Evolutionary conservation across 1,140 invertebrate genomes (phyloP).

Genomic region (Spodoptera frugiperda): DNA sequence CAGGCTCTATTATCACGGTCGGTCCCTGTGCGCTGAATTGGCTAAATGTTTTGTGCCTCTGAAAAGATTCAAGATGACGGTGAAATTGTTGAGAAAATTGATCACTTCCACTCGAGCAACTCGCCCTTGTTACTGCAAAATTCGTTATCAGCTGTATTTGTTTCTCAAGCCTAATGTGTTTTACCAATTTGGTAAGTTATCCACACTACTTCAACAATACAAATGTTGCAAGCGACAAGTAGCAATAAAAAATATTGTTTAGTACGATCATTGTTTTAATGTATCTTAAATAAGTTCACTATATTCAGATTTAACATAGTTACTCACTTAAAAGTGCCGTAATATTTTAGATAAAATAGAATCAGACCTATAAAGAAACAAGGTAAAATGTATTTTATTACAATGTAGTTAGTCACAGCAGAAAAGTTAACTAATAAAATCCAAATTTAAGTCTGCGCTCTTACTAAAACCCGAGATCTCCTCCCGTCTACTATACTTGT

Average conservation of each 20-base stretch:
- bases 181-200: background rate
- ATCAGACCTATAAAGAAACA: background rate
- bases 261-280: no score
- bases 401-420: background rate
- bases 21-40: slow-evolving; percentile 80
- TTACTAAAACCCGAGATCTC: slow-evolving; percentile 52
- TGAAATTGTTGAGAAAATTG: slow-evolving; percentile 84
- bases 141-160: slow-evolving; percentile 56
- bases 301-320: no score
- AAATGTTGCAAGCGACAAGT: background rate
- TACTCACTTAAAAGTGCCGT: no score
- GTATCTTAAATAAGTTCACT: no score
- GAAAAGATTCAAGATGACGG: slow-evolving; percentile 83
- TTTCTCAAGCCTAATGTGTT: slow-evolving; percentile 32
- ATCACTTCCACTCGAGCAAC: slow-evolving; percentile 80
- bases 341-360: background rate
- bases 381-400: slow-evolving; percentile 7
- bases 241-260: no score
- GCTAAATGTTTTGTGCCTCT: slow-evolving; percentile 83
- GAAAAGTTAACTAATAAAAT: slow-evolving; percentile 58
- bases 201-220: background rate
- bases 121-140: slow-evolving; percentile 68
- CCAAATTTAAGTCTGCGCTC: slow-evolving; percentile 53
- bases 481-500: slow-evolving; percentile 48
- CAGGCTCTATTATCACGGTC: slow-evolving; percentile 78